These are phyloP conservation scores for Halichondria panicea DNA, from an alignment of 37 sponge, comb jelly and placozoan species.

Conservation along the genomic window DNA sequence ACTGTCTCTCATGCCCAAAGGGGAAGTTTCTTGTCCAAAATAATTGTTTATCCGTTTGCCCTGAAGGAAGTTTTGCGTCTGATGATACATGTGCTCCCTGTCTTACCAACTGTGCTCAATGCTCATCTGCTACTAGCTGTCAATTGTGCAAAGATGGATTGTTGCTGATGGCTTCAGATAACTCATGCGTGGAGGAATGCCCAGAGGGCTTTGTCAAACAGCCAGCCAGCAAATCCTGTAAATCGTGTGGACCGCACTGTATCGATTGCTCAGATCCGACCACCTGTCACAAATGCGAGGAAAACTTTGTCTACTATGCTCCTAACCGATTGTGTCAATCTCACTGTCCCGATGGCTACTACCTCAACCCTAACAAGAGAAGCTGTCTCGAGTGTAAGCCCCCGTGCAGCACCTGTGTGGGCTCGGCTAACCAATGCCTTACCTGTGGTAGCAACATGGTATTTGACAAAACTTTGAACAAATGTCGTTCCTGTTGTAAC, in stretches of 20 bases:
- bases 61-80: slow-evolving; percentile 3
- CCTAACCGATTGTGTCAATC: slow-evolving; percentile 19
- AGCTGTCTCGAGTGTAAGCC: slow-evolving; percentile 20
- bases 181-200: slow-evolving; percentile 32
- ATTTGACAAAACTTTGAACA: slow-evolving; percentile 1
- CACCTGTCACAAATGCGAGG: slow-evolving; percentile 12
- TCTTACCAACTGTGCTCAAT: slow-evolving; percentile 44
- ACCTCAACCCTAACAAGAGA: neutral
- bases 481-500: slow-evolving; percentile 31
- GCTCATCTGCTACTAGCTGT: slow-evolving; percentile 30
- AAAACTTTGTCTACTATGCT: slow-evolving; percentile 22
- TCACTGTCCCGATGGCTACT: slow-evolving; percentile 44
- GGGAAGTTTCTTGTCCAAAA: slow-evolving; percentile 15
- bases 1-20: slow-evolving; percentile 36
- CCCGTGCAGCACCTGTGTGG: slow-evolving; percentile 23
- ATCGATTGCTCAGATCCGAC: neutral
- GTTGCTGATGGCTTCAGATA: slow-evolving; percentile 2
- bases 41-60: slow-evolving; percentile 32
- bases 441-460: slow-evolving; percentile 5
- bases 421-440: slow-evolving; percentile 10
- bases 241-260: slow-evolving; percentile 33
- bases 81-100: slow-evolving; percentile 48
- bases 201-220: slow-evolving; percentile 17
- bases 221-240: slow-evolving; percentile 17
- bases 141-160: slow-evolving; percentile 9